Conservation (phyloP, 2,113 vertebrate species). For the Oryzias woworae region DNA sequence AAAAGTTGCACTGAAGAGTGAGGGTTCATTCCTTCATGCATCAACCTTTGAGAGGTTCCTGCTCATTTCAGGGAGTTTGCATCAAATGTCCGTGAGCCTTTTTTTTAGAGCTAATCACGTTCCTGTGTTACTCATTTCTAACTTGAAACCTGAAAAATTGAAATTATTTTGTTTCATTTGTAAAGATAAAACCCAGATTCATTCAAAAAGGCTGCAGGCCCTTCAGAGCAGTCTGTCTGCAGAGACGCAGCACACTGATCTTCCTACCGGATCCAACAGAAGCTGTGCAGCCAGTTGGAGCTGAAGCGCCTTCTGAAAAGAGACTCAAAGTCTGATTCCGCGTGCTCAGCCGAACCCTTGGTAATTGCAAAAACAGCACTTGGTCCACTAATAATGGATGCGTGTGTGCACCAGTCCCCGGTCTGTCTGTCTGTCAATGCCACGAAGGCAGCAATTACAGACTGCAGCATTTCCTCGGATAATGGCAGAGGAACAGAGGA, state of each 20-base stretch:
- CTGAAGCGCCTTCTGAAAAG: constrained; percentile 61
- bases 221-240: not conserved
- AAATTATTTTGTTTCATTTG: not conserved
- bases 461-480: constrained; percentile 53
- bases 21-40: too few species aligned
- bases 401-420: constrained; percentile 77
- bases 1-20: too few species aligned
- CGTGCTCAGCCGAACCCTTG: constrained; percentile 73
- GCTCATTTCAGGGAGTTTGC: too few species aligned
- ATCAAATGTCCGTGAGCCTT: too few species aligned
- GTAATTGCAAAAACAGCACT: constrained; percentile 82
- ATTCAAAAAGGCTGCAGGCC: constrained; percentile 1
- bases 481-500: constrained; percentile 46
- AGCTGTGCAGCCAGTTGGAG: constrained; percentile 69
- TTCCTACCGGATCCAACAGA: constrained; percentile 50
- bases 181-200: constrained; percentile 1
- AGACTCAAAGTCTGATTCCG: constrained; percentile 67
- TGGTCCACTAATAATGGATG: constrained; percentile 77
- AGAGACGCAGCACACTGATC: constrained; percentile 33
- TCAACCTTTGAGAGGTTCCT: too few species aligned
- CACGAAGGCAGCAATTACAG: constrained; percentile 76
- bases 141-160: not conserved
- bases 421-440: constrained; percentile 70
- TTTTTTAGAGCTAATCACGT: too few species aligned
- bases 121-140: too few species aligned